Conservation (phyloP, 2,888 invertebrate genomes). For the Eilema sororculum region DNA sequence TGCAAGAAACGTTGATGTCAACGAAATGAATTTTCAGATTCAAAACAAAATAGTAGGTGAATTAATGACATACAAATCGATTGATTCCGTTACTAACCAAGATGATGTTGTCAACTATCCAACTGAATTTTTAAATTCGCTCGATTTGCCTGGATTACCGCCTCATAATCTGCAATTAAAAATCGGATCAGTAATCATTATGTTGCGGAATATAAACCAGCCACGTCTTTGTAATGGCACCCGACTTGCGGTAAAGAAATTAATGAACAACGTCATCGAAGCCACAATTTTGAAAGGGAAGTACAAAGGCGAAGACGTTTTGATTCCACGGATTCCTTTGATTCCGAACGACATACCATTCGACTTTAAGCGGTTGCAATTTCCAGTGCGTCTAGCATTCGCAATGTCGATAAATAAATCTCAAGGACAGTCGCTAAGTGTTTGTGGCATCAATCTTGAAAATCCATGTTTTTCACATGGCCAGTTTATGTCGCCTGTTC, state of each 20-base stretch:
- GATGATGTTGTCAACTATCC: conserved; percentile 37
- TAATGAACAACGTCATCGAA: conserved; percentile 29
- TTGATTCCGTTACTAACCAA: conserved; percentile 29
- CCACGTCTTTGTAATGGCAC: conserved; percentile 30
- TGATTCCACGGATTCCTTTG: conserved; percentile 27
- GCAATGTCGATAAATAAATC: conserved; percentile 31
- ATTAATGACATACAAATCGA: conserved; percentile 27
- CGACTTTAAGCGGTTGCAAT: conserved; percentile 30
- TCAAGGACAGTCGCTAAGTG: conserved; percentile 14
- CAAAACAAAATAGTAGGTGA: conserved; percentile 22
- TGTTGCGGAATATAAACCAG: conserved; percentile 33
- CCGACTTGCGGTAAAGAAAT: conserved; percentile 26
- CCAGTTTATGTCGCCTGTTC: too few species aligned
- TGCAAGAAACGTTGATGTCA: conserved; percentile 46
- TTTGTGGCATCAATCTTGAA: too few species aligned
- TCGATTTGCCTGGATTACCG: conserved; percentile 41
- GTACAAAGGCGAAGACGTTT: conserved; percentile 25
- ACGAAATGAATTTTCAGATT: conserved; percentile 29
- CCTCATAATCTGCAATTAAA: conserved; percentile 32
- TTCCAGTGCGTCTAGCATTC: conserved; percentile 11
- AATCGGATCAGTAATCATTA: conserved; percentile 25
- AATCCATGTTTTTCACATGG: too few species aligned
- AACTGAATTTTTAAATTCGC: conserved; percentile 41
- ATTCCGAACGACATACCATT: conserved; percentile 28
- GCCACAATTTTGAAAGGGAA: conserved; percentile 31